Conservation (phyloP, 2,797 vertebrate species). For the Erethizon dorsatum region DNA sequence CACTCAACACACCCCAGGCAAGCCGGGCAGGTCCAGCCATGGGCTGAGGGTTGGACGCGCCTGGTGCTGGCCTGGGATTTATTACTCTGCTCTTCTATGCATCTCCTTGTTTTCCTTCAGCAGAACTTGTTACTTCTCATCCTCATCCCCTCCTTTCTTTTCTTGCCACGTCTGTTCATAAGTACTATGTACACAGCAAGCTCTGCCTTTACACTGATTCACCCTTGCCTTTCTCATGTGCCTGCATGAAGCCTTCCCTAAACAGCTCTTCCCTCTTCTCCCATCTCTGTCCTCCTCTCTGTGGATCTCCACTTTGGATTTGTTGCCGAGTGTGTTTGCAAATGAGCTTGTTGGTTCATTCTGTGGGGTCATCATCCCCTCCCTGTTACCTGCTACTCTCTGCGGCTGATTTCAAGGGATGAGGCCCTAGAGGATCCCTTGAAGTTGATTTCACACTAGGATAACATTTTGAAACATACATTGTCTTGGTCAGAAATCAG, state of each 20-base stretch:
- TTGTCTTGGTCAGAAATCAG: neutral
- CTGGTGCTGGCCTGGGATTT: neutral
- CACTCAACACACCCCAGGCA: neutral
- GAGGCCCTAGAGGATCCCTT: neutral
- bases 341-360: neutral
- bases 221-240: neutral
- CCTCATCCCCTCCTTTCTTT: neutral
- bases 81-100: neutral
- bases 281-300: neutral
- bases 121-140: neutral
- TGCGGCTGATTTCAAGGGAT: neutral
- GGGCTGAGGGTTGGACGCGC: neutral
- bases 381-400: neutral
- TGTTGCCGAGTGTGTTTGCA: neutral
- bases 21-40: neutral
- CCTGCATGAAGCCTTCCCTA: neutral
- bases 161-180: too few relatives aligned
- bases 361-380: neutral
- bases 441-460: neutral
- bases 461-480: neutral
- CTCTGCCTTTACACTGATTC: accelerated
- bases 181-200: accelerated
- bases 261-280: neutral
- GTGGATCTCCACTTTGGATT: accelerated
- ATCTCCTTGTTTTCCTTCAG: neutral